These are phyloP conservation scores for Trypoxylon attenuatum DNA, from an alignment of 2,888 invertebrate genomes.

Conservation along the genomic window DNA sequence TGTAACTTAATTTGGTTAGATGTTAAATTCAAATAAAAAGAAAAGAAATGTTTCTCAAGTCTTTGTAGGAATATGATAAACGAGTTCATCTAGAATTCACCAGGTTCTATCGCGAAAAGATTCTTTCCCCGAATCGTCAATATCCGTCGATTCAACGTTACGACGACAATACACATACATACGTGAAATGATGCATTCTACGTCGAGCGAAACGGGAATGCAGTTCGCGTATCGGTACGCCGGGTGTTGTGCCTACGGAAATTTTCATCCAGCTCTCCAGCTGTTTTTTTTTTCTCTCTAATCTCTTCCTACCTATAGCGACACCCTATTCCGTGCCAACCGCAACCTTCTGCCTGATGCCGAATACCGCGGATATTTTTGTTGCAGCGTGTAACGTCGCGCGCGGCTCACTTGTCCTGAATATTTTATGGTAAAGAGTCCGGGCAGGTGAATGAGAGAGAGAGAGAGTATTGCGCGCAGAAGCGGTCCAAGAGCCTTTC, in stretches of 20 bases:
- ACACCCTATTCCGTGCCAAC: no score
- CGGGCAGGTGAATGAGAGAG: neutral
- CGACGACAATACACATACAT: neutral
- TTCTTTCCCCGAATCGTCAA: neutral
- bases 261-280: neutral
- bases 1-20: no score
- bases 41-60: no score
- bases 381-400: neutral
- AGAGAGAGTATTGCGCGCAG: no score
- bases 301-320: neutral
- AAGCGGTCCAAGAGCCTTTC: neutral
- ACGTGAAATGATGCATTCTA: neutral
- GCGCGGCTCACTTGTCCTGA: neutral
- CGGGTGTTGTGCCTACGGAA: neutral
- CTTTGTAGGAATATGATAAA: no score
- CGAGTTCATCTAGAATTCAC: no score
- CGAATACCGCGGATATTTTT: neutral
- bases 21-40: no score
- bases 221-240: neutral
- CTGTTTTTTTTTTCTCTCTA: neutral
- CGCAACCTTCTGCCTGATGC: neutral
- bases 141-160: neutral
- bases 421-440: neutral
- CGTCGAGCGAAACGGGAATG: neutral
- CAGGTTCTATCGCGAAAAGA: no score